Evolutionary conservation across 2,888 invertebrate species (phyloP).

Genomic region (Scaptodrosophila latifasciaeformis): DNA sequence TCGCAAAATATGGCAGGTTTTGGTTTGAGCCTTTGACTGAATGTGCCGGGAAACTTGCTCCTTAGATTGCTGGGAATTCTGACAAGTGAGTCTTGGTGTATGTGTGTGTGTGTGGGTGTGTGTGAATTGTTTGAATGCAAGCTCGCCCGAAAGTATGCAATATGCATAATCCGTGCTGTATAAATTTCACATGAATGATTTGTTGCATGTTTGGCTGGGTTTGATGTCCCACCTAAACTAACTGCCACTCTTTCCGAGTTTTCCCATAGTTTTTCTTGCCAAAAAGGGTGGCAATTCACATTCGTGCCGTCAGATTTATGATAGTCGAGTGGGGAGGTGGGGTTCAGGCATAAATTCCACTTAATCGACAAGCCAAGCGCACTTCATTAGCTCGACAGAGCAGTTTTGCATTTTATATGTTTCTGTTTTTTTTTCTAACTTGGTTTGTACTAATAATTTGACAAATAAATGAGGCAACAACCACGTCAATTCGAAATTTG

Average conservation of each 20-base stretch:
- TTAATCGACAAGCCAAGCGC: constrained; percentile 32
- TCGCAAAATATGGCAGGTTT: constrained; percentile 40
- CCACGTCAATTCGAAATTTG: constrained; percentile 2
- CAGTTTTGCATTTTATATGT: too few relatives aligned
- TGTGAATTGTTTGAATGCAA: background rate
- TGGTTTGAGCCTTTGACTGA: too few relatives aligned
- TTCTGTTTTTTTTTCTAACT: background rate
- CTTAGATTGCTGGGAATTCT: constrained; percentile 6
- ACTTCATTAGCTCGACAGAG: constrained; percentile 65
- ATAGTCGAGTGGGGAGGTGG: constrained; percentile 36
- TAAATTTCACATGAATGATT: constrained; percentile 41
- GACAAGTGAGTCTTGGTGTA: background rate
- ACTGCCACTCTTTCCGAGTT: too few relatives aligned
- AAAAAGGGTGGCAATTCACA: too few relatives aligned
- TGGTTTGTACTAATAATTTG: too few relatives aligned
- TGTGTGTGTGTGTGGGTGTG: constrained; percentile 15
- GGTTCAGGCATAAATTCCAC: constrained; percentile 59
- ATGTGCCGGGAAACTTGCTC: constrained; percentile 18
- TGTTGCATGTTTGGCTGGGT: constrained; percentile 48
- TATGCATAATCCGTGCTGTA: constrained; percentile 35
- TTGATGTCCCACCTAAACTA: too few relatives aligned
- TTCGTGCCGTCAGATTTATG: constrained; percentile 16
- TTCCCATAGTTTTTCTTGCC: too few relatives aligned
- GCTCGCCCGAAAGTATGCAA: constrained; percentile 11
- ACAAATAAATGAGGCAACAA: constrained; percentile 4